Percentiles rank a stretch among this genome's conserved stretches.
These are phyloP conservation scores for Drosophila eohydei DNA, from an alignment of 2,888 invertebrate species.

Conservation along the genomic window DNA sequence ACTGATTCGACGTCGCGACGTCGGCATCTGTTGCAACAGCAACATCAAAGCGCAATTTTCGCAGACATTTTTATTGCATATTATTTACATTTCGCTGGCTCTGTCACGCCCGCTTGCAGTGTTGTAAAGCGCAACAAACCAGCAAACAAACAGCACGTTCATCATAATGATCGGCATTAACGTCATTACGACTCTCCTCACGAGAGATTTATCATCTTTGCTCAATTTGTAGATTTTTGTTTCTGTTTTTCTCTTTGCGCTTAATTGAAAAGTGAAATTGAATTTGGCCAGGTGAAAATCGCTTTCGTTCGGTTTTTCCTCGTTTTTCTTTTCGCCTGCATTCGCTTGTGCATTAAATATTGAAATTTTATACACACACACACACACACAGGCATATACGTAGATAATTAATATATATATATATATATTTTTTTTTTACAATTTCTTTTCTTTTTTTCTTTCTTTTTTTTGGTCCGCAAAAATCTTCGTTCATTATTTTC, in stretches of 20 bases:
- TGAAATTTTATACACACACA: constrained; percentile 41
- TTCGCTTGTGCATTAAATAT: constrained; percentile 57
- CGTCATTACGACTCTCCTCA: constrained; percentile 30
- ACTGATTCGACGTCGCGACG: constrained; percentile 33
- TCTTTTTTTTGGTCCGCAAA: constrained; percentile 21
- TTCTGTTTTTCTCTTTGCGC: constrained; percentile 22
- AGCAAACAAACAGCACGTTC: constrained; percentile 19
- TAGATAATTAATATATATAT: not conserved
- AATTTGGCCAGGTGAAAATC: constrained; percentile 61
- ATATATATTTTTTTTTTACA: not conserved
- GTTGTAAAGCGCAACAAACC: constrained; percentile 13
- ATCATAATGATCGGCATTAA: constrained; percentile 17
- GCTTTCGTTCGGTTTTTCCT: constrained; percentile 20
- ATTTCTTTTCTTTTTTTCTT: constrained; percentile 21
- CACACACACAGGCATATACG: not conserved
- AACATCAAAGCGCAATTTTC: constrained; percentile 70
- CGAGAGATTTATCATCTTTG: constrained; percentile 31
- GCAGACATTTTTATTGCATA: constrained; percentile 70
- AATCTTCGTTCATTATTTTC: constrained; percentile 41
- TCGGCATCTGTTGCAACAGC: constrained; percentile 33
- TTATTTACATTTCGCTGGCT: constrained; percentile 58
- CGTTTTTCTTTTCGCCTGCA: constrained; percentile 21
- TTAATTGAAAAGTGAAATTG: constrained; percentile 76
- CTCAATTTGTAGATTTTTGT: constrained; percentile 24
- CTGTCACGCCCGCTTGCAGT: constrained; percentile 19